These are phyloP conservation scores for Terrapene triunguis DNA, from an alignment of 2,113 vertebrate species.

Conservation along the genomic window DNA sequence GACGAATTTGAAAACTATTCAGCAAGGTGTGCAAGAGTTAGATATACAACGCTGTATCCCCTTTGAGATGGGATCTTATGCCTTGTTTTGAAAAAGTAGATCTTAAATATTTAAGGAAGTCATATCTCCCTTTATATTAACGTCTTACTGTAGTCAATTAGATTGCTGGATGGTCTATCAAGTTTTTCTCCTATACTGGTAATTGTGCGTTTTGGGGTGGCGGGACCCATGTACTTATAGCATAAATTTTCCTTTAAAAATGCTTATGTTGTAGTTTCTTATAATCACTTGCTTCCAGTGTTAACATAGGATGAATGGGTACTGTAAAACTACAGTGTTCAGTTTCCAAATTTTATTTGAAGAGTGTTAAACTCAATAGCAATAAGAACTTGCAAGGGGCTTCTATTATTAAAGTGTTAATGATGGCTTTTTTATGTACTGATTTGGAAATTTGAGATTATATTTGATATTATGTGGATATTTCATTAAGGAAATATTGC, in stretches of 20 bases:
- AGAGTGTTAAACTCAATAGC: slow-evolving; percentile 73
- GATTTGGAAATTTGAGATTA: slow-evolving; percentile 75
- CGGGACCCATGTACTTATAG: slow-evolving; percentile 52
- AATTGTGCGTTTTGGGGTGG: slow-evolving; percentile 62
- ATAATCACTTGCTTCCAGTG: slow-evolving; percentile 78
- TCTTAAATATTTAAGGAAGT: slow-evolving; percentile 69
- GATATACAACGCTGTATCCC: slow-evolving; percentile 66
- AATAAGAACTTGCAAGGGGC: slow-evolving; percentile 77
- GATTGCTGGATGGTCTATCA: slow-evolving; percentile 70
- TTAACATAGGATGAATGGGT: slow-evolving; percentile 69
- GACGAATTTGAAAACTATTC: slow-evolving; percentile 64
- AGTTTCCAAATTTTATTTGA: slow-evolving; percentile 73
- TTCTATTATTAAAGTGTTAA: slow-evolving; percentile 68
- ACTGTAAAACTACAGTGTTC: slow-evolving; percentile 59
- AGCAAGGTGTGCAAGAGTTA: slow-evolving; percentile 55
- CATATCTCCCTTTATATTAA: slow-evolving; percentile 65
- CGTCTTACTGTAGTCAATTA: slow-evolving; percentile 75
- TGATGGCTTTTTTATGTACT: slow-evolving; percentile 76
- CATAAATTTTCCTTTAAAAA: slow-evolving; percentile 65
- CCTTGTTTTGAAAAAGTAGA: slow-evolving; percentile 70
- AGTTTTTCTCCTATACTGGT: slow-evolving; percentile 75
- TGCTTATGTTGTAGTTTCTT: slow-evolving; percentile 74
- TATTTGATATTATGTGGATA: slow-evolving; percentile 81
- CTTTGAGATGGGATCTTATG: slow-evolving; percentile 70
- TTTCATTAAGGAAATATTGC: slow-evolving; percentile 74